Evolutionary conservation across 64 coral and sea anemone genomes (phyloP).

Genomic region (Actinia equina): DNA sequence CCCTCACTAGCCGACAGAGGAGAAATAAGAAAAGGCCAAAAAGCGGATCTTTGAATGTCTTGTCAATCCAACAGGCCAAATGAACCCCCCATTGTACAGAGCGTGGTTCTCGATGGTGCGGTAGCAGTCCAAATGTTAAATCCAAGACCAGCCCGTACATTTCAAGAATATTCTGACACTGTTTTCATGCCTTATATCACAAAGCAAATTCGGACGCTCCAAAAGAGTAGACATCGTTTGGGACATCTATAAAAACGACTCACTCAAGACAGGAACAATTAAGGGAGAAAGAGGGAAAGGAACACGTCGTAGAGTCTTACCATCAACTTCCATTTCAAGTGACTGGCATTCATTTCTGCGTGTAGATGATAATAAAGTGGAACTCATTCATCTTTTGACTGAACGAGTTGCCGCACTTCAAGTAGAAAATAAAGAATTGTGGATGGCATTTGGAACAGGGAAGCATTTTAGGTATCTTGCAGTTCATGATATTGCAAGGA

Average conservation of each 20-base stretch:
- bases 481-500: too few relatives aligned
- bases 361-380: constrained; percentile 35
- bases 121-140: too few relatives aligned
- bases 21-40: too few relatives aligned
- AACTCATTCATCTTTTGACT: constrained; percentile 17
- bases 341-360: too few relatives aligned
- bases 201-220: neutral
- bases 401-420: neutral
- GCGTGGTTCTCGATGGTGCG: constrained; percentile 21
- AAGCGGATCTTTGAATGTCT: too few relatives aligned
- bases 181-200: neutral
- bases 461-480: too few relatives aligned
- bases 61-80: too few relatives aligned
- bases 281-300: constrained; percentile 11
- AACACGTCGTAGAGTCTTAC: neutral
- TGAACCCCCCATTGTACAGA: too few relatives aligned
- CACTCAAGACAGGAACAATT: constrained; percentile 5
- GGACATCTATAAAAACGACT: constrained; percentile 15
- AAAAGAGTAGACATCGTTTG: constrained; percentile 25
- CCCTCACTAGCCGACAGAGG: too few relatives aligned
- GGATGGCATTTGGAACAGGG: constrained; percentile 43
- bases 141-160: too few relatives aligned
- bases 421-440: constrained; percentile 32
- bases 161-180: too few relatives aligned
- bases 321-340: constrained; percentile 27